Evolutionary conservation across 2,797 vertebrate species (phyloP).

Genomic region (Podarcis lilfordi): DNA sequence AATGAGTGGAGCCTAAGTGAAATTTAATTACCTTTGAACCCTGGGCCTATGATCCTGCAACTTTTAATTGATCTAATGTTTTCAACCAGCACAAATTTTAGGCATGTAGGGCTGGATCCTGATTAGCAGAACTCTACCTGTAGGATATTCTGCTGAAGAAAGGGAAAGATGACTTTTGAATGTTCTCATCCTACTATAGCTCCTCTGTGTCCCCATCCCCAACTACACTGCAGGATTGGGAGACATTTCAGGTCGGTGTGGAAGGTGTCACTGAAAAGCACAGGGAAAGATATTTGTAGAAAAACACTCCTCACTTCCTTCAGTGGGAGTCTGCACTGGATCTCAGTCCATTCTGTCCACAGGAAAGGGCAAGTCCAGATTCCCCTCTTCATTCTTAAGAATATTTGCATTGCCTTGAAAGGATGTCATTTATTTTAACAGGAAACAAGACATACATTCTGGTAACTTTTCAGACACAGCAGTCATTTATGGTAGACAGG

Average conservation of each 20-base stretch:
- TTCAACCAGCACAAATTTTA: not conserved
- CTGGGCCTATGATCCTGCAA: not conserved
- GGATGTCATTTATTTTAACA: not conserved
- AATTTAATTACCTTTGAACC: not conserved
- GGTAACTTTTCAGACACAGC: not conserved
- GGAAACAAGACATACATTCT: not conserved
- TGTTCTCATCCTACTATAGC: not conserved
- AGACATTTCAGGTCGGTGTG: not conserved
- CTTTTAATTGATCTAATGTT: not conserved
- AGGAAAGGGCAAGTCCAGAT: not conserved
- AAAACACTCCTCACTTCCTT: too few species aligned
- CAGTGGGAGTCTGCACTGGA: too few species aligned
- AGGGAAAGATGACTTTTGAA: not conserved
- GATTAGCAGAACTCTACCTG: not conserved
- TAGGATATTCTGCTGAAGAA: not conserved
- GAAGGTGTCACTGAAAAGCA: not conserved
- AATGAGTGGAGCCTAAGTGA: not conserved
- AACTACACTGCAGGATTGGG: not conserved
- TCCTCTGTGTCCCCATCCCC: not conserved
- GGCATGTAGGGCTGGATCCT: not conserved
- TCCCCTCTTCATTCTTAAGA: not conserved
- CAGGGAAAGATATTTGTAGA: not conserved
- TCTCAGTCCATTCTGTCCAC: too few species aligned
- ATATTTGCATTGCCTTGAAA: not conserved
- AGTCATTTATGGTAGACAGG: not conserved